These are phyloP conservation scores for Charadrius vociferus DNA, from an alignment of 2,113 vertebrate genomes.

Conservation along the genomic window DNA sequence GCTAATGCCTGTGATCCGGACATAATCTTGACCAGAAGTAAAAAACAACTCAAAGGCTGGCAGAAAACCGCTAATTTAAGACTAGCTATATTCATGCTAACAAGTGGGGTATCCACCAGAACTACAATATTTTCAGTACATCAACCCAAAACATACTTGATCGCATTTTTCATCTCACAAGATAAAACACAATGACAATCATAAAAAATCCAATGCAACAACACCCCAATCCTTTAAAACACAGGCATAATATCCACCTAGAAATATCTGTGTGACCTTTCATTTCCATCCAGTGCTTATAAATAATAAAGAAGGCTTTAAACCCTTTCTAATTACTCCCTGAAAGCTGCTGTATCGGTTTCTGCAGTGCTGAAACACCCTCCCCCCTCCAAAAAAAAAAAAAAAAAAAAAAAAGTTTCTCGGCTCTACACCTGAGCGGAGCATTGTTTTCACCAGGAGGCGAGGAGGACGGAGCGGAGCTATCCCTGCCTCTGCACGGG, in stretches of 20 bases:
- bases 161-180: neutral
- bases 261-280: constrained; percentile 27
- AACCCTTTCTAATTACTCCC: constrained; percentile 5
- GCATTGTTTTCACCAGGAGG: neutral
- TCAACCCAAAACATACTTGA: neutral
- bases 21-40: neutral
- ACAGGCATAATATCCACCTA: neutral
- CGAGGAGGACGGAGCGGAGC: neutral
- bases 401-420: constrained; percentile 61
- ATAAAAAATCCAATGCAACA: neutral
- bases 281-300: neutral
- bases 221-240: neutral
- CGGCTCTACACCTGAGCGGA: constrained; percentile 23
- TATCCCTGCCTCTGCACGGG: neutral
- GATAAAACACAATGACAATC: neutral
- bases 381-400: neutral
- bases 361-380: neutral
- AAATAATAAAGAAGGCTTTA: constrained; percentile 4
- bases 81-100: neutral
- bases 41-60: neutral
- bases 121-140: neutral
- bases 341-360: neutral
- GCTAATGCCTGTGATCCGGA: neutral
- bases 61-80: neutral
- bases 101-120: neutral